These are phyloP conservation scores for Stenoptilia bipunctidactyla DNA, from an alignment of 2,888 invertebrate genomes.

Conservation along the genomic window DNA sequence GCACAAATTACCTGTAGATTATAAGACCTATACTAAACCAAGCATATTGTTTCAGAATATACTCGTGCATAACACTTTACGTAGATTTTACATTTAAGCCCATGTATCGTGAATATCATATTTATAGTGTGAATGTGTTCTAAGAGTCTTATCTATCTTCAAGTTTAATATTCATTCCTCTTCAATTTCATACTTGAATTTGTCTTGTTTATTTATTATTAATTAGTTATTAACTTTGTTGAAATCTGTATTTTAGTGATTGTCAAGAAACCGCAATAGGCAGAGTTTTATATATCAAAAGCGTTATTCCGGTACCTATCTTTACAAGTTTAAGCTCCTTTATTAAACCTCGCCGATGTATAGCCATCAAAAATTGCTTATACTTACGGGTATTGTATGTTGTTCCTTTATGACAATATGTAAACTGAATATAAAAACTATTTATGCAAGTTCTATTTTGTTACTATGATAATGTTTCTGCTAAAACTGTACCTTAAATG, in stretches of 20 bases:
- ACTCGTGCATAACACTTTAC: constrained; percentile 62
- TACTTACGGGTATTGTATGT: constrained; percentile 6
- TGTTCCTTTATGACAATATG: constrained; percentile 24
- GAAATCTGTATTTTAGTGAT: too few species aligned
- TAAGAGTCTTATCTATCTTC: constrained; percentile 14
- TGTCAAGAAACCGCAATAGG: too few species aligned
- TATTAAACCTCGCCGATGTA: background rate
- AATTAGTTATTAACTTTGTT: too few species aligned
- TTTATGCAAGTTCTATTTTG: too few species aligned
- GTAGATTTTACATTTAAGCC: constrained; percentile 66
- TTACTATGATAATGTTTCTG: constrained; percentile 11
- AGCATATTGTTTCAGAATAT: constrained; percentile 56
- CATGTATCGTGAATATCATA: constrained; percentile 57
- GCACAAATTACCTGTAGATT: constrained; percentile 40
- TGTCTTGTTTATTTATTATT: too few species aligned
- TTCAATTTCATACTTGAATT: too few species aligned
- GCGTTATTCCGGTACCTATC: too few species aligned
- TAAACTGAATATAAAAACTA: too few species aligned
- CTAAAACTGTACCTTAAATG: constrained; percentile 12
- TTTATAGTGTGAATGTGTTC: constrained; percentile 59
- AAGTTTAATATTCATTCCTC: background rate
- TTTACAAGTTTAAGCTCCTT: too few species aligned
- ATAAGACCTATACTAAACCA: constrained; percentile 54
- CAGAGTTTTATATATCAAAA: too few species aligned
- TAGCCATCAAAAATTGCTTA: constrained; percentile 10